These are phyloP conservation scores for Drosophila paranaensis DNA, from an alignment of 2,888 invertebrate species.

Conservation along the genomic window DNA sequence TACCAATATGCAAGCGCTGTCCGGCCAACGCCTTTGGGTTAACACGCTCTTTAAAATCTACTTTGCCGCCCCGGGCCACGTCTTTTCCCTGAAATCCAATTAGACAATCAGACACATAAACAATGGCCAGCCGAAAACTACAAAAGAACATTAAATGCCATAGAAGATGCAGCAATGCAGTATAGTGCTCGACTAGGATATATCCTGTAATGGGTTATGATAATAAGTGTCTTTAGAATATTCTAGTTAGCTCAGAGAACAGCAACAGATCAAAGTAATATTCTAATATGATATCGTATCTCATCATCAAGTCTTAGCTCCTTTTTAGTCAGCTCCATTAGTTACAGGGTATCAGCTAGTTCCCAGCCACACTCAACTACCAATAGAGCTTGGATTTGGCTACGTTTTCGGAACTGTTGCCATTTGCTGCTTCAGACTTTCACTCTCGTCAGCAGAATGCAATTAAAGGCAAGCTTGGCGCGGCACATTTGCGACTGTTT, in stretches of 20 bases:
- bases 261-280: no score
- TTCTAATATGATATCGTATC: not conserved
- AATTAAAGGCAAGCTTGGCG: slow-evolving; percentile 68
- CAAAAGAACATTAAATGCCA: slow-evolving; percentile 17
- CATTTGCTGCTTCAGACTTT: slow-evolving; percentile 48
- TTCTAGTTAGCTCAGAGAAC: no score
- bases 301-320: not conserved
- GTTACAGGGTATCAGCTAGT: not conserved
- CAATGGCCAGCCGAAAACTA: slow-evolving; percentile 41
- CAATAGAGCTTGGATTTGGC: slow-evolving; percentile 18
- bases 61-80: not conserved
- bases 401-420: slow-evolving; percentile 16
- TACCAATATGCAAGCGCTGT: slow-evolving; percentile 23
- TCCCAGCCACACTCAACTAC: not conserved
- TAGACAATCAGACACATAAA: slow-evolving; percentile 71
- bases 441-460: slow-evolving; percentile 70
- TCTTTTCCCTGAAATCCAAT: slow-evolving; percentile 60
- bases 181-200: not conserved
- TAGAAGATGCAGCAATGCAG: not conserved
- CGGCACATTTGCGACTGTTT: slow-evolving; percentile 46
- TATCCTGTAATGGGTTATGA: not conserved
- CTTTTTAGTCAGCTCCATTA: not conserved
- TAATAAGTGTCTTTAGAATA: no score
- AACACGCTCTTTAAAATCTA: slow-evolving; percentile 38
- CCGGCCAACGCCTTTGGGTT: slow-evolving; percentile 49